These are phyloP conservation scores for Cyclina sinensis DNA, from an alignment of 1,140 invertebrate genomes.

Conservation along the genomic window DNA sequence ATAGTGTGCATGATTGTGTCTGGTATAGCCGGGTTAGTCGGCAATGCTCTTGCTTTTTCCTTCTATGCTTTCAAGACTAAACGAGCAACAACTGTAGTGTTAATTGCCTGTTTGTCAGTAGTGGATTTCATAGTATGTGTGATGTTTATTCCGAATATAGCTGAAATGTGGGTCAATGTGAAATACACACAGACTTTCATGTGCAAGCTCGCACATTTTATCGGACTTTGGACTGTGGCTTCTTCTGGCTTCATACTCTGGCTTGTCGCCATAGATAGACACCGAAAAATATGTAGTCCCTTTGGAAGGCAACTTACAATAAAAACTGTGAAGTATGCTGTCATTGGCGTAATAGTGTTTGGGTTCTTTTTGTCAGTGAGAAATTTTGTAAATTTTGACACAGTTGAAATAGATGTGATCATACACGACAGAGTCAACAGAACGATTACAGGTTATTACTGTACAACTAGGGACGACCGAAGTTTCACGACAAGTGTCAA, in stretches of 20 bases:
- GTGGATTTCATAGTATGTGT: conserved; percentile 20
- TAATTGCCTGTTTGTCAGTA: conserved; percentile 30
- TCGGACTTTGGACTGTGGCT: conserved; percentile 2
- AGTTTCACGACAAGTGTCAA: not conserved
- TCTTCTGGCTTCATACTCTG: conserved; percentile 1
- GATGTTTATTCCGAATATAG: conserved; percentile 5
- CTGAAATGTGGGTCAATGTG: conserved; percentile 36
- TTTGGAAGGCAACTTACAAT: conserved; percentile 30
- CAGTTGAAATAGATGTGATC: not conserved
- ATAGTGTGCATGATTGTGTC: not conserved
- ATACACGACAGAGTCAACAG: not conserved
- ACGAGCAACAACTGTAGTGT: not conserved
- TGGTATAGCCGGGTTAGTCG: not conserved
- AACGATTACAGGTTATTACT: not conserved
- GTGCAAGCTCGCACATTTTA: conserved; percentile 35
- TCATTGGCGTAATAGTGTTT: conserved; percentile 22
- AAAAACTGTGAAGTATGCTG: not conserved
- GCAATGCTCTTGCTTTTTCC: conserved; percentile 7
- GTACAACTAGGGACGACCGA: not conserved
- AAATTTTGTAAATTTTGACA: conserved; percentile 35
- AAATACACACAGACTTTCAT: not conserved
- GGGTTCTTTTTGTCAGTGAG: conserved; percentile 20
- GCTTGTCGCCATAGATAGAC: conserved; percentile 40
- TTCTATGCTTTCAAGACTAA: conserved; percentile 36
- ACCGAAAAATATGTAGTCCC: conserved; percentile 47